phyloP scores from a whole-genome alignment of 2,797 vertebrate species.

The Benthosema pterotum region DNA sequence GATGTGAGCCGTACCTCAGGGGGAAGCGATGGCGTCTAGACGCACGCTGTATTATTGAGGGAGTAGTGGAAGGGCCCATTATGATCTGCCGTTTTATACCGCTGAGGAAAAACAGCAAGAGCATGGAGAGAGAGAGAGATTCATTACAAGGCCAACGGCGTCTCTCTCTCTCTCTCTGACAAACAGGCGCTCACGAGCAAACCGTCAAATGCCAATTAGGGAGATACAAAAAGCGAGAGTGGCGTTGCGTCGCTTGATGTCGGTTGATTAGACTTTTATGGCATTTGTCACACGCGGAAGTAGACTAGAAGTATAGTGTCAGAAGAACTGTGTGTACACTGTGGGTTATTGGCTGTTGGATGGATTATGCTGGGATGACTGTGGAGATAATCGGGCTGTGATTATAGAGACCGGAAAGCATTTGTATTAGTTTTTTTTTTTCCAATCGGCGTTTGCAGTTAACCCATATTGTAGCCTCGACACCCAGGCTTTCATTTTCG shows the following conservation, averaged over 20 bases:
- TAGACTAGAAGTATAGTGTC: too few species aligned
- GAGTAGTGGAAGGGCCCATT: constrained; percentile 44
- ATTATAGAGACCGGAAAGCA: not conserved
- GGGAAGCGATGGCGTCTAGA: constrained; percentile 64
- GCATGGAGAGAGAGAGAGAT: constrained; percentile 11
- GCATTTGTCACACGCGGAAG: too few species aligned
- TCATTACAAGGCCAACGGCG: constrained; percentile 34
- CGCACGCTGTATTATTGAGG: constrained; percentile 24
- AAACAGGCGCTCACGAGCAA: constrained; percentile 39
- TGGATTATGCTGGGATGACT: too few species aligned
- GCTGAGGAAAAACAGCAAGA: constrained; percentile 3
- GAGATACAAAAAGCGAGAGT: constrained; percentile 15
- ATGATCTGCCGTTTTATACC: constrained; percentile 32
- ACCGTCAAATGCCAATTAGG: constrained; percentile 22
- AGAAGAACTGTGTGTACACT: too few species aligned
- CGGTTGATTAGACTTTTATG: not conserved
- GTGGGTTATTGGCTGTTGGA: too few species aligned
- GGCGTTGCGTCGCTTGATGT: not conserved
- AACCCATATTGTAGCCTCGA: too few species aligned
- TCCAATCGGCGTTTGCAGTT: constrained; percentile 3
- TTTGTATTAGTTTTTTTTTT: constrained; percentile 46
- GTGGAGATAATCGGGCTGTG: constrained; percentile 19
- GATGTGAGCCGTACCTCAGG: constrained; percentile 55
- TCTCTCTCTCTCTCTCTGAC: constrained; percentile 33
- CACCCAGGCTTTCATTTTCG: too few species aligned